phyloP scores from a whole-genome alignment of 2,888 invertebrate species.

The Cantharis rustica region DNA sequence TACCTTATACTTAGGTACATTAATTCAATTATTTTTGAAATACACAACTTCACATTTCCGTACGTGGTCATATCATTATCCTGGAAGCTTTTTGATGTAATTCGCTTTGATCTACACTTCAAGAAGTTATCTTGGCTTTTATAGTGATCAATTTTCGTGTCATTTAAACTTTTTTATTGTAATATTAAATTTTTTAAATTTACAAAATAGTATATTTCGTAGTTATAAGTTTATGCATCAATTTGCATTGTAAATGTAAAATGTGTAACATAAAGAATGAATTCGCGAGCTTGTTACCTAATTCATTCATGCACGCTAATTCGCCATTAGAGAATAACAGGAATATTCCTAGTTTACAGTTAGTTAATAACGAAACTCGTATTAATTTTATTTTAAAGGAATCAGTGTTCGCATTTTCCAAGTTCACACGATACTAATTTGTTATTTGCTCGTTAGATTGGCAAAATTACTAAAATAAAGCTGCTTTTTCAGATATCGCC shows the following conservation, averaged over 20 bases:
- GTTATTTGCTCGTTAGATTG: neutral
- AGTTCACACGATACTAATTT: neutral
- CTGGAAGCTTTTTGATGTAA: neutral
- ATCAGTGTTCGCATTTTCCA: neutral
- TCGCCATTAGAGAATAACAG: slow-evolving; percentile 5
- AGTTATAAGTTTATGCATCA: slow-evolving; percentile 7
- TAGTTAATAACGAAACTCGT: neutral
- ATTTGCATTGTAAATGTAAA: slow-evolving; percentile 8
- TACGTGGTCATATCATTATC: neutral
- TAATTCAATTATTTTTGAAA: neutral
- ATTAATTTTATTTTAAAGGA: neutral
- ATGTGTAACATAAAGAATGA: neutral
- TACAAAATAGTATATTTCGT: neutral
- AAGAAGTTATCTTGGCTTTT: neutral
- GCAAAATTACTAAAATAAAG: neutral
- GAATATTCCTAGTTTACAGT: slow-evolving; percentile 5
- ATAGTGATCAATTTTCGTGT: neutral
- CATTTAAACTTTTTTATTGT: neutral
- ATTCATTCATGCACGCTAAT: slow-evolving; percentile 13
- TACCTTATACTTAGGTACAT: neutral
- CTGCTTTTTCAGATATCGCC: neutral
- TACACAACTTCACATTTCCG: neutral
- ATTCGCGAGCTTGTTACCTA: slow-evolving; percentile 6
- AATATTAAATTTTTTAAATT: neutral
- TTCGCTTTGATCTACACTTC: neutral